These are phyloP conservation scores for Cyclophora punctaria DNA, from an alignment of 2,888 invertebrate species.

Conservation along the genomic window DNA sequence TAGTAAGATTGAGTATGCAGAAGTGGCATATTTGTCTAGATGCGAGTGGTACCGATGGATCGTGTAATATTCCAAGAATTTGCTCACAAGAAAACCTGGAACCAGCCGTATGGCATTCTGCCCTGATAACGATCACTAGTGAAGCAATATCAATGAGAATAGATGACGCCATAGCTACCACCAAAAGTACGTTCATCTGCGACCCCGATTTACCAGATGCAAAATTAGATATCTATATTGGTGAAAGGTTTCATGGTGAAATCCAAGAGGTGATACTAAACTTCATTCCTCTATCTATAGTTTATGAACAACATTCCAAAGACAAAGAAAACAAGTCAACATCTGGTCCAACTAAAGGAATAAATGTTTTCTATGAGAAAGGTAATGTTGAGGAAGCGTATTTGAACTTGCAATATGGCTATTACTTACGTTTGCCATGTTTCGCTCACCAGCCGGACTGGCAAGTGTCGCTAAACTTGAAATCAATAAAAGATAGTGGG, in stretches of 20 bases:
- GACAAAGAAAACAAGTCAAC: slow-evolving; percentile 14
- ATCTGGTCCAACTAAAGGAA: slow-evolving; percentile 40
- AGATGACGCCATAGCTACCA: slow-evolving; percentile 42
- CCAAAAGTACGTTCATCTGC: slow-evolving; percentile 49
- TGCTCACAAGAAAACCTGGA: slow-evolving; percentile 46
- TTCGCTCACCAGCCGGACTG: slow-evolving; percentile 48
- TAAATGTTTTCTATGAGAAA: slow-evolving; percentile 57
- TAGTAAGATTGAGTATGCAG: slow-evolving; percentile 50
- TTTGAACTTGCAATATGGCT: slow-evolving; percentile 40
- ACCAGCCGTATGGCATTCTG: slow-evolving; percentile 60
- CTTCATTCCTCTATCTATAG: slow-evolving; percentile 52
- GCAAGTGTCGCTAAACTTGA: slow-evolving; percentile 52
- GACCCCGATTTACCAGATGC: slow-evolving; percentile 53
- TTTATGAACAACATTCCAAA: slow-evolving; percentile 22
- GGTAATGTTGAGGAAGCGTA: slow-evolving; percentile 53
- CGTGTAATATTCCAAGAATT: slow-evolving; percentile 45
- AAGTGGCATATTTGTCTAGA: slow-evolving; percentile 63
- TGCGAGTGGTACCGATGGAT: slow-evolving; percentile 39
- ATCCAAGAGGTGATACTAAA: slow-evolving; percentile 64
- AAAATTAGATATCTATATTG: slow-evolving; percentile 49
- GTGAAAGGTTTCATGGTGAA: slow-evolving; percentile 61
- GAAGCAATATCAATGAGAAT: slow-evolving; percentile 50
- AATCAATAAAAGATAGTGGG: slow-evolving; percentile 47
- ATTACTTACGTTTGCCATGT: slow-evolving; percentile 57
- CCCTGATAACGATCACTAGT: slow-evolving; percentile 51